These are phyloP conservation scores for Felis catus DNA, from an alignment of 2,113 vertebrate genomes.

Conservation along the genomic window F.catus_Fca126_mat1.0 CM031412.1:11630501-11631000, in stretches of 20 bases:
- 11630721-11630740: not conserved
- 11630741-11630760: not conserved
- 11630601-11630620: not conserved
- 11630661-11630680: not conserved
- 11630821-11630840: not conserved
- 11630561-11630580: too few relatives aligned
- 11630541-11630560: too few relatives aligned
- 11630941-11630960: not conserved
- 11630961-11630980: not conserved
- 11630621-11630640: not conserved
- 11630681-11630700: not conserved
- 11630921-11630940: not conserved
- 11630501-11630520: too few relatives aligned
- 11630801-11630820: not conserved
- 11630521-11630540: too few relatives aligned
- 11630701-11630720: not conserved
- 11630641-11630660: not conserved
- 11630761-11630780: not conserved
- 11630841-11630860: not conserved
- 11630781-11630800: not conserved
- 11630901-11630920: not conserved
- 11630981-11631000: not conserved
- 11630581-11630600: not conserved
- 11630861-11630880: not conserved
- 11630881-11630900: not conserved